Percentiles rank a stretch among this genome's conserved stretches.
These are phyloP conservation scores for Pachycephala philippinensis DNA, from an alignment of 2,113 vertebrate species.

Conservation along the genomic window DNA sequence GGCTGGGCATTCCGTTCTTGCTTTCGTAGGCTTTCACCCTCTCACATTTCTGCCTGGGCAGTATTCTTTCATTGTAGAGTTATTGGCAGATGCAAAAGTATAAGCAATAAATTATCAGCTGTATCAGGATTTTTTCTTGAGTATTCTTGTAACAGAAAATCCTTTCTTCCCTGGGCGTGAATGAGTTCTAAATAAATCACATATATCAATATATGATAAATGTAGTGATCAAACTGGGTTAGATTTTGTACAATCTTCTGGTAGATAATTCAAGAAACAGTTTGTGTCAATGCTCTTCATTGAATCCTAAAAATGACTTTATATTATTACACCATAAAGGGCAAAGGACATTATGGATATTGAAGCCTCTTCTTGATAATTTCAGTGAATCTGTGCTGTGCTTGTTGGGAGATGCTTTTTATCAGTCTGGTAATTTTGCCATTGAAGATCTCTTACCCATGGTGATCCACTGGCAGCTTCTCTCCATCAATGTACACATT, in stretches of 20 bases:
- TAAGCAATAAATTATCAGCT: background rate
- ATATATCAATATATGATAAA: background rate
- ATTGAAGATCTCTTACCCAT: background rate
- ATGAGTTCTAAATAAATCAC: background rate
- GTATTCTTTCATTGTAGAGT: background rate
- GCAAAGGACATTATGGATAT: background rate
- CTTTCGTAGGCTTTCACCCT: background rate
- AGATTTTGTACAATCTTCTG: background rate
- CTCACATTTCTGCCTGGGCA: background rate
- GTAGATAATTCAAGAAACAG: background rate
- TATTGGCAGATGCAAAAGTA: background rate
- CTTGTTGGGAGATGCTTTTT: background rate
- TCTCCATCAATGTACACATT: fast-evolving
- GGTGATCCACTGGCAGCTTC: background rate
- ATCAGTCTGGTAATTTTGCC: background rate
- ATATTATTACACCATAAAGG: background rate
- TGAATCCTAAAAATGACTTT: background rate
- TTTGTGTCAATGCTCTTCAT: background rate
- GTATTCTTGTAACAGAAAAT: background rate
- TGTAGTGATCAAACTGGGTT: background rate
- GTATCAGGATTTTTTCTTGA: background rate
- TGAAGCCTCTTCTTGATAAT: background rate
- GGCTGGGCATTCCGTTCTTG: background rate
- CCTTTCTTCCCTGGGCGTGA: background rate
- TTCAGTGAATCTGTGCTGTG: background rate